Percentiles rank a stretch among this genome's conserved stretches.
Evolutionary conservation across 2,113 vertebrate genomes (phyloP).

Genomic region (Anarhynchus alexandrinus): DNA sequence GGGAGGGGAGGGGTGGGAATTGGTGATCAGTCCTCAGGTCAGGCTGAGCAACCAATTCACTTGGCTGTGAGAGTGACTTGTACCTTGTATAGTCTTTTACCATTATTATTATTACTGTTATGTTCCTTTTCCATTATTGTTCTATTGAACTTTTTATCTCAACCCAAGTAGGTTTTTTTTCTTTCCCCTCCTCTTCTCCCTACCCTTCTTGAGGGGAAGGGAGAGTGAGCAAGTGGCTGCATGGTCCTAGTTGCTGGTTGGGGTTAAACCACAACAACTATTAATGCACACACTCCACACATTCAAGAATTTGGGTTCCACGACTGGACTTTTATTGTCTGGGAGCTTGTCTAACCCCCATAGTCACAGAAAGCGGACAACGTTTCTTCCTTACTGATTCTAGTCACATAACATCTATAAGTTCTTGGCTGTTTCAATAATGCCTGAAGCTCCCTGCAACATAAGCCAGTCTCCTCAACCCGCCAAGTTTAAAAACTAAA

Average conservation of each 20-base stretch:
- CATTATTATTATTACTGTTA: not conserved
- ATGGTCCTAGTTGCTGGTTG: not conserved
- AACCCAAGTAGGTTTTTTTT: not conserved
- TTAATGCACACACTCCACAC: not conserved
- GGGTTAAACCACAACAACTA: not conserved
- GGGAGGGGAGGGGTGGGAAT: not conserved
- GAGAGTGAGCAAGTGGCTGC: not conserved
- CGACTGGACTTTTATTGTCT: not conserved
- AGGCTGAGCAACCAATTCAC: not conserved
- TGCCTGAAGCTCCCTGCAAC: not conserved
- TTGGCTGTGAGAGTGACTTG: not conserved
- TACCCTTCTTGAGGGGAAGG: not conserved
- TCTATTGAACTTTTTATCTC: not conserved
- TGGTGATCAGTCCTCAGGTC: not conserved
- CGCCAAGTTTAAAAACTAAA: not conserved
- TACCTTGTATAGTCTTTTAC: not conserved
- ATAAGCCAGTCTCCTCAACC: not conserved
- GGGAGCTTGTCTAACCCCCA: not conserved
- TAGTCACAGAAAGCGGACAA: not conserved
- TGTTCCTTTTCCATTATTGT: not conserved
- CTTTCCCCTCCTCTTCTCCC: not conserved
- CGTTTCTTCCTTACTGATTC: not conserved
- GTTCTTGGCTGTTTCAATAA: not conserved
- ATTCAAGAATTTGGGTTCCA: not conserved
- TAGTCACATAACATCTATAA: not conserved